Percentiles rank a stretch among this genome's conserved stretches.
These are phyloP conservation scores for Nyctereutes procyonoides DNA, from an alignment of 2,113 vertebrate species.

Conservation along the genomic window DNA sequence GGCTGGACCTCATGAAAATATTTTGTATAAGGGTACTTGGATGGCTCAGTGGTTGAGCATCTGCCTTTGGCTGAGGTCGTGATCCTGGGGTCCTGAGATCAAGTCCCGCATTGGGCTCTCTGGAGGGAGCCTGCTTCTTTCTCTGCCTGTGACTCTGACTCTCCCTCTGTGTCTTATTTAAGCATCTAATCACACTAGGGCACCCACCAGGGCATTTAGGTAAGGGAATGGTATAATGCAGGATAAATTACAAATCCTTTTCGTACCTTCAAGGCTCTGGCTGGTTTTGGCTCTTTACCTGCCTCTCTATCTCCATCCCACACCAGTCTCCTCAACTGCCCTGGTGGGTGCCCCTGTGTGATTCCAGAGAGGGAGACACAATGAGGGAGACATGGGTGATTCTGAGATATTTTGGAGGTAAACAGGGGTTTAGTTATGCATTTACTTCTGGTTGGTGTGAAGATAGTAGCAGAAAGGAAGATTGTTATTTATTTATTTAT, in stretches of 20 bases:
- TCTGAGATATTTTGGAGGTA: background rate
- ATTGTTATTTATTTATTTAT: no score
- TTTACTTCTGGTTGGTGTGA: background rate
- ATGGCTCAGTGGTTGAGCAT: no score
- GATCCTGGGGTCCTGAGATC: no score
- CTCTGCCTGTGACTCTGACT: no score
- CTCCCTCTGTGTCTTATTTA: no score
- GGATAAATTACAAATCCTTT: background rate
- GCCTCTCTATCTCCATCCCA: background rate
- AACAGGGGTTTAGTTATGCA: background rate
- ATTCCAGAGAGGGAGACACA: background rate
- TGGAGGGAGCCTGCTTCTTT: no score
- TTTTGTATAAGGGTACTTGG: background rate
- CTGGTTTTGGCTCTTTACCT: background rate
- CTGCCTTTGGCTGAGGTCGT: no score
- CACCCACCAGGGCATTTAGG: no score
- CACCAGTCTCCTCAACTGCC: accelerated
- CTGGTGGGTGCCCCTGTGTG: background rate
- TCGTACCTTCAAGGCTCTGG: background rate
- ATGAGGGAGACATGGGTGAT: background rate
- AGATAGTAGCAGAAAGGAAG: background rate
- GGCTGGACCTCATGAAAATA: background rate
- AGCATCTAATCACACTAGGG: no score
- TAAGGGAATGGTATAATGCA: no score
- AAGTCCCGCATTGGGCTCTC: no score